Conservation (phyloP, 2,113 vertebrate genomes). For the Oreotrochilus melanogaster region DNA sequence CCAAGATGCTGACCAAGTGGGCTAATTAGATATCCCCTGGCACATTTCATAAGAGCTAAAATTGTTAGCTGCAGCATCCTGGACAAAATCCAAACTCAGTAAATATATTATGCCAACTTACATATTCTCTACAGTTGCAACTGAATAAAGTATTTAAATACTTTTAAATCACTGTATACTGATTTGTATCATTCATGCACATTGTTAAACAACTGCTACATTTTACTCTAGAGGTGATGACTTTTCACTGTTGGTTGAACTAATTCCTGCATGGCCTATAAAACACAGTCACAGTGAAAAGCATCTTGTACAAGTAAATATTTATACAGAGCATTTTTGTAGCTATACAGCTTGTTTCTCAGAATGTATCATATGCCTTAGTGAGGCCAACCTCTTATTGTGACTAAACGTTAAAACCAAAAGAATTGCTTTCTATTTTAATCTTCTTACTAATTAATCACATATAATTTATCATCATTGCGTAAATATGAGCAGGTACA, state of each 20-base stretch:
- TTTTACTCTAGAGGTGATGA: conserved; percentile 41
- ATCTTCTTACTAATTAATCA: not conserved
- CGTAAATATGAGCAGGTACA: not conserved
- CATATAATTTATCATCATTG: not conserved
- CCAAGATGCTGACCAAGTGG: conserved; percentile 51
- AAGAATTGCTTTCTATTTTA: not conserved
- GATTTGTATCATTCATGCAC: conserved; percentile 12
- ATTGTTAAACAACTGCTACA: conserved; percentile 13
- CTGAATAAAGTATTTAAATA: conserved; percentile 49
- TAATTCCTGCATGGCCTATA: conserved; percentile 7
- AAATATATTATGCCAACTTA: conserved; percentile 28
- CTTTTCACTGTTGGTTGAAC: conserved; percentile 30
- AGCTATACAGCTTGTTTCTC: not conserved
- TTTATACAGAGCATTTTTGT: not conserved
- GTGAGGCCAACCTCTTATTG: not conserved
- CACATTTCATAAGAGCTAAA: conserved; percentile 52
- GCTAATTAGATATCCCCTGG: conserved; percentile 61
- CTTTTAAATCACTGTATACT: not conserved
- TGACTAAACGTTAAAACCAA: not conserved
- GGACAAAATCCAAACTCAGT: conserved; percentile 33
- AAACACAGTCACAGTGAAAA: not conserved
- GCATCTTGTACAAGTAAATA: conserved; percentile 22
- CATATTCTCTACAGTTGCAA: conserved; percentile 26
- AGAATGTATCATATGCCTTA: not conserved
- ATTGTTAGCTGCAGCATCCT: conserved; percentile 45